These are phyloP conservation scores for Solenopsis invicta DNA, from an alignment of 1,140 invertebrate species.

Conservation along the genomic window DNA sequence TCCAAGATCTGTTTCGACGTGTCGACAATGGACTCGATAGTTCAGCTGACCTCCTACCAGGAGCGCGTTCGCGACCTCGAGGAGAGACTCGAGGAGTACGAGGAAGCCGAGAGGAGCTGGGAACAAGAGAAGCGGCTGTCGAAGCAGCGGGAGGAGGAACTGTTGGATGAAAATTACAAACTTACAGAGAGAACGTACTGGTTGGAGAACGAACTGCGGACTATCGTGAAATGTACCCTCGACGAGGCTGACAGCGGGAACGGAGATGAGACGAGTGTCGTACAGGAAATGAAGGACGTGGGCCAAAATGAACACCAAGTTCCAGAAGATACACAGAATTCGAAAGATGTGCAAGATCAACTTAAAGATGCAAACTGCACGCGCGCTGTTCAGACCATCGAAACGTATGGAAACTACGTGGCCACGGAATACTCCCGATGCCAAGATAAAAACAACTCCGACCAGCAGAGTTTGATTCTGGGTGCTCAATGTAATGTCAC, in stretches of 20 bases:
- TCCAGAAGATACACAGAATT: background rate
- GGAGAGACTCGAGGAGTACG: slow-evolving; percentile 70
- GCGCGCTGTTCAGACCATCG: slow-evolving; percentile 4
- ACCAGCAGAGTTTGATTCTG: background rate
- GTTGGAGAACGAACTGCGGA: slow-evolving; percentile 77
- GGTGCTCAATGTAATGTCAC: background rate
- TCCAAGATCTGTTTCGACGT: slow-evolving; percentile 65
- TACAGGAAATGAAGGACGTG: background rate
- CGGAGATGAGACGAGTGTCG: background rate
- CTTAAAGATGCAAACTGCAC: slow-evolving; percentile 16
- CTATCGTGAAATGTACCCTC: slow-evolving; percentile 15
- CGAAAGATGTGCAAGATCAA: background rate
- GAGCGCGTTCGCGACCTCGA: slow-evolving; percentile 80
- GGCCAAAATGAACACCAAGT: slow-evolving; percentile 22
- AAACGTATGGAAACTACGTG: background rate
- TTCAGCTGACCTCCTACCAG: slow-evolving; percentile 68
- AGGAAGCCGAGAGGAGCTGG: slow-evolving; percentile 71
- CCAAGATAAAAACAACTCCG: background rate
- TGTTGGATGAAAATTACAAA: slow-evolving; percentile 80
- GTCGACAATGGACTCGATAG: slow-evolving; percentile 50
- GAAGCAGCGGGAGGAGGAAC: slow-evolving; percentile 79
- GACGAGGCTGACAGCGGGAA: background rate
- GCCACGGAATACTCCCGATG: background rate
- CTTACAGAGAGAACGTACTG: slow-evolving; percentile 77
- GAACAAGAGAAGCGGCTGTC: slow-evolving; percentile 69